Evolutionary conservation across 2,797 vertebrate species (phyloP).

Genomic region (Gymnoscopelus braueri): DNA sequence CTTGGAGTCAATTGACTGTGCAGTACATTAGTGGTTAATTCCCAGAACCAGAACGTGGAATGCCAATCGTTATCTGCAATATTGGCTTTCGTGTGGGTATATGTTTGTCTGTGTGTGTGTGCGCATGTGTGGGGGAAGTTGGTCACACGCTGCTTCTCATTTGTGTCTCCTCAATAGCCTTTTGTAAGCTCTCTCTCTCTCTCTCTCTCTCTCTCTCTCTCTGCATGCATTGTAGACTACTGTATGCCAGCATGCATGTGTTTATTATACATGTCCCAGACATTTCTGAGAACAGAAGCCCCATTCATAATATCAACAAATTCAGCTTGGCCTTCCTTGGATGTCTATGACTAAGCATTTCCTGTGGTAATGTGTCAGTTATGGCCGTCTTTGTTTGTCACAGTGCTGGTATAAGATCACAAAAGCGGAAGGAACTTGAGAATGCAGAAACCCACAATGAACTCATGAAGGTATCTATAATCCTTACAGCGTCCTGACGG

Average conservation of each 20-base stretch:
- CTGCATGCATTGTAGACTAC: constrained; percentile 15
- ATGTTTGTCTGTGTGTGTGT: background rate
- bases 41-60: constrained; percentile 38
- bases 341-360: constrained; percentile 28
- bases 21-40: constrained; percentile 42
- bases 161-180: constrained; percentile 64
- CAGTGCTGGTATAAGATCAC: constrained; percentile 30
- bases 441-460: constrained; percentile 60
- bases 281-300: constrained; percentile 45
- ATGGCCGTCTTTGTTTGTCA: constrained; percentile 42
- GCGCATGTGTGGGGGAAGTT: constrained; percentile 28
- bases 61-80: constrained; percentile 35
- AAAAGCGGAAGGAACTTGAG: constrained; percentile 46
- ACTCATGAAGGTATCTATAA: constrained; percentile 65
- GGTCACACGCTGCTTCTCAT: constrained; percentile 70
- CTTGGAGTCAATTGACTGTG: constrained; percentile 41
- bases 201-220: constrained; percentile 32
- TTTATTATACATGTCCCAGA: constrained; percentile 3
- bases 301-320: constrained; percentile 39
- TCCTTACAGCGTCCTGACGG: constrained; percentile 52
- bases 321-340: constrained; percentile 56
- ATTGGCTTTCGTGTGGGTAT: constrained; percentile 12
- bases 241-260: background rate
- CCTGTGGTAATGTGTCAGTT: constrained; percentile 45
- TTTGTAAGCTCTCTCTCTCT: constrained; percentile 54